Evolutionary conservation across 2,797 vertebrate genomes (phyloP), one percentile per base, ranked within the genome.

Genomic region (Hybognathus amarus): DNA sequence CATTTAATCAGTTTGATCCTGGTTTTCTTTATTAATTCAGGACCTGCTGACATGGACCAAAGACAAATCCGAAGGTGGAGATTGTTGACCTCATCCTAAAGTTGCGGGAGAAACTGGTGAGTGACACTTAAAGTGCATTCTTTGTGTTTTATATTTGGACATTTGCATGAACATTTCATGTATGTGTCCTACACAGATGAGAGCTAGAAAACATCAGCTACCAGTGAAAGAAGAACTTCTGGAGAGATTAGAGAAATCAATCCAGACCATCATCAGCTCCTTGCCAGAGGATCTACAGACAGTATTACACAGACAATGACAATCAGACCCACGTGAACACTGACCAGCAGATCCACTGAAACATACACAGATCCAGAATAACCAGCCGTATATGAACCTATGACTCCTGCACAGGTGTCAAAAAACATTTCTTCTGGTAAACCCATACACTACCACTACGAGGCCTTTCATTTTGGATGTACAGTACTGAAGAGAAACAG

Each of bases 61-160:
- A 91, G 97, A 97, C 92, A 98, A 97, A 91, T 98, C 97, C 0
- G 97, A 99, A n/a, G 87, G 98, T 98, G 86, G 98, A 99, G 87
- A 94, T 96, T 0, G 97, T 98, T 2, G 98, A 99, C 85, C 91
- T 99, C 85, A 93, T 98, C 67, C 93, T 98, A 86, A 98, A 99
- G 89, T 95, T 99, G 10, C 93, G 94, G 3, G 97, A 98, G 88
- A 98, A 98, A 89, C 91, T 98, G 95, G 98, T 98, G 79, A 92
- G 95, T 79, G 56, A 83, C 8, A 17, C 27, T 17, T 22, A 18
- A n/a, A 27, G 36, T 24, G 56, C 40, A 20, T 20, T 42, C 17
- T 77, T 24, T 27, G 54, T 45, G 13, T 63, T 61, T 63, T 42
- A n/a, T 8, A 0, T 71, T 6, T 24, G 30, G 4, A 40, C 33